Evolutionary conservation across 2,888 invertebrate species (phyloP).

Genomic region (Harmothoe impar): DNA sequence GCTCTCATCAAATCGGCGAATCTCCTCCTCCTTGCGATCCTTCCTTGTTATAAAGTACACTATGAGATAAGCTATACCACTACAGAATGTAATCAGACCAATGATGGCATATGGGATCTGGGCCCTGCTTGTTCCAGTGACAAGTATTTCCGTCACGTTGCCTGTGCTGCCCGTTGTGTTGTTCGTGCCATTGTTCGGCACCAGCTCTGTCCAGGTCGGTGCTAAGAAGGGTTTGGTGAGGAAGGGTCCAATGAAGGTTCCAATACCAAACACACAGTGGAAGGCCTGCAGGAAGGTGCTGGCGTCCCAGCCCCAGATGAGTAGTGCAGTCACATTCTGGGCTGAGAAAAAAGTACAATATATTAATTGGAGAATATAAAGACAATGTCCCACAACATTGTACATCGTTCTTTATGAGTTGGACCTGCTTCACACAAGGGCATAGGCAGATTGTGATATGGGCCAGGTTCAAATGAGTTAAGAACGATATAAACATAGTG

Average conservation of each 20-base stretch:
- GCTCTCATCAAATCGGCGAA: neutral
- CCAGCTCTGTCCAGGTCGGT: neutral
- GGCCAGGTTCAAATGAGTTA: neutral
- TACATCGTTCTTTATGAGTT: neutral
- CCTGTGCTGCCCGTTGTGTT: neutral
- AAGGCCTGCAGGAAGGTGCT: conserved; percentile 28
- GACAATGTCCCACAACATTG: too few species aligned
- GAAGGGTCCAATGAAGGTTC: conserved; percentile 44
- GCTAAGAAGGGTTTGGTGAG: conserved; percentile 59
- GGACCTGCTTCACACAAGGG: neutral
- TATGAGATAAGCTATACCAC: neutral
- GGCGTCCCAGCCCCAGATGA: conserved; percentile 62
- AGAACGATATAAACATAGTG: neutral
- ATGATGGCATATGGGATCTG: conserved; percentile 3
- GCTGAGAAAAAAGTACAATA: conserved; percentile 36
- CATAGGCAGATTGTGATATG: neutral
- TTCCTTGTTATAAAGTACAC: conserved; percentile 7
- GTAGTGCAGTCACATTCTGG: conserved; percentile 49
- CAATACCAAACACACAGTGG: conserved; percentile 55
- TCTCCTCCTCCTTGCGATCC: neutral
- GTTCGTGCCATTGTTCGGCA: neutral
- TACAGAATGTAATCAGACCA: neutral
- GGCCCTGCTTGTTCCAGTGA: neutral
- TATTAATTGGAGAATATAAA: neutral
- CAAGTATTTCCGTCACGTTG: neutral